Evolutionary conservation across 1,140 invertebrate species (phyloP).

Genomic region (Euura saliciscinereae): DNA sequence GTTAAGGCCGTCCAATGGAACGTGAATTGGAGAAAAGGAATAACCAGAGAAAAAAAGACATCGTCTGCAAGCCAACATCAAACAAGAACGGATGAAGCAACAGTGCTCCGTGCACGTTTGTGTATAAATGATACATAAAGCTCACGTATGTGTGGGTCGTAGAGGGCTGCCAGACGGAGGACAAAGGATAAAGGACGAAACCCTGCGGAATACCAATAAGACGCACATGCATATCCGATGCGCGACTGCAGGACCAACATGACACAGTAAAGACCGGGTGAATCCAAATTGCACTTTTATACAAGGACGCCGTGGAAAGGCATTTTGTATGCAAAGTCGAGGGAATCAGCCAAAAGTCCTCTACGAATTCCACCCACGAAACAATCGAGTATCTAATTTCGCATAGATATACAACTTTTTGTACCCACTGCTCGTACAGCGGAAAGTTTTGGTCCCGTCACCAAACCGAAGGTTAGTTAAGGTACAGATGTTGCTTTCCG

Average conservation of each 20-base stretch:
- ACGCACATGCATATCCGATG: constrained; percentile 2
- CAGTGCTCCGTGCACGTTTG: background rate
- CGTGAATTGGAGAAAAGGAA: background rate
- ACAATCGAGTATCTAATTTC: too few relatives aligned
- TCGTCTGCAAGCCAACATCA: background rate
- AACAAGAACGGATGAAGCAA: background rate
- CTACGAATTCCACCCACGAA: too few relatives aligned
- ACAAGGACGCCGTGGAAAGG: background rate
- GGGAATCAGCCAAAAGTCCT: too few relatives aligned
- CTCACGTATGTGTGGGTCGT: background rate
- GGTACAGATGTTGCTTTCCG: background rate
- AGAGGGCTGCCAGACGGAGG: background rate
- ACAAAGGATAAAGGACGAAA: constrained; percentile 7
- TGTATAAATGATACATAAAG: too few relatives aligned
- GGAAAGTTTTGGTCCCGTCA: background rate
- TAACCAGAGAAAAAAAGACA: background rate
- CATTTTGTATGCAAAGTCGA: background rate
- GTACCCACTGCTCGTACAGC: background rate
- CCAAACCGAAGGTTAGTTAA: too few relatives aligned
- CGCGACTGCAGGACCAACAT: background rate
- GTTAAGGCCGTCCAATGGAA: background rate
- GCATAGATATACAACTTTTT: too few relatives aligned
- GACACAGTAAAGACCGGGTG: background rate
- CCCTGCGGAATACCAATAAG: background rate
- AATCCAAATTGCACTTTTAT: constrained; percentile 6